Percentiles rank a stretch among this genome's conserved stretches.
Conservation (phyloP, 2,888 invertebrate genomes). For the Falcaria lacertinaria region DNA sequence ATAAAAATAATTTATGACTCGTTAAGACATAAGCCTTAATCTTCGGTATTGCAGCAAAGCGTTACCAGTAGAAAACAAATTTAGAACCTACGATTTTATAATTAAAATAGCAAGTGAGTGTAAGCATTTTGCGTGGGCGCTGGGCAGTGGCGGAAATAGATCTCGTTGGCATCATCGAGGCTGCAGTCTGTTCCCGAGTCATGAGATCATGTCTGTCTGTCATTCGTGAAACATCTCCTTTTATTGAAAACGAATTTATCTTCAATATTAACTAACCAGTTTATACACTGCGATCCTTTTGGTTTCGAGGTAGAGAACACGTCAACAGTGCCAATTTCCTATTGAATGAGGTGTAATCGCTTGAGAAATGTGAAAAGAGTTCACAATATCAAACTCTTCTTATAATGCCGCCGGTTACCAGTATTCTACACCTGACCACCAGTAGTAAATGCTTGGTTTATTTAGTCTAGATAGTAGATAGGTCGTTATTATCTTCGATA, state of each 20-base stretch:
- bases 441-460: too few relatives aligned
- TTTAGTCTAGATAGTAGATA: too few relatives aligned
- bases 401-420: too few relatives aligned
- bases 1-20: slow-evolving; percentile 8
- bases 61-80: slow-evolving; percentile 41
- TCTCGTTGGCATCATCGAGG: slow-evolving; percentile 60
- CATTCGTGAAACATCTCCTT: slow-evolving; percentile 28
- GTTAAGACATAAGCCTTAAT: slow-evolving; percentile 4
- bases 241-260: slow-evolving; percentile 12
- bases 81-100: slow-evolving; percentile 65
- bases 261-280: too few relatives aligned
- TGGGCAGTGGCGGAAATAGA: slow-evolving; percentile 61
- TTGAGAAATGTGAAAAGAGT: too few relatives aligned
- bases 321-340: too few relatives aligned
- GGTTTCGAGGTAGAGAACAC: too few relatives aligned
- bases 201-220: slow-evolving; percentile 33
- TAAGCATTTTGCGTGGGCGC: slow-evolving; percentile 74
- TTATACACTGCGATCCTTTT: too few relatives aligned
- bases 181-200: slow-evolving; percentile 34
- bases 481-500: too few relatives aligned
- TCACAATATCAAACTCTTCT: too few relatives aligned
- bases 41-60: slow-evolving; percentile 24
- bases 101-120: slow-evolving; percentile 74
- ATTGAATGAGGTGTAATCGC: too few relatives aligned
- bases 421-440: too few relatives aligned